These are phyloP conservation scores for Drosophila sechellia DNA, from an alignment of 1,140 invertebrate species.

Conservation along the genomic window DNA sequence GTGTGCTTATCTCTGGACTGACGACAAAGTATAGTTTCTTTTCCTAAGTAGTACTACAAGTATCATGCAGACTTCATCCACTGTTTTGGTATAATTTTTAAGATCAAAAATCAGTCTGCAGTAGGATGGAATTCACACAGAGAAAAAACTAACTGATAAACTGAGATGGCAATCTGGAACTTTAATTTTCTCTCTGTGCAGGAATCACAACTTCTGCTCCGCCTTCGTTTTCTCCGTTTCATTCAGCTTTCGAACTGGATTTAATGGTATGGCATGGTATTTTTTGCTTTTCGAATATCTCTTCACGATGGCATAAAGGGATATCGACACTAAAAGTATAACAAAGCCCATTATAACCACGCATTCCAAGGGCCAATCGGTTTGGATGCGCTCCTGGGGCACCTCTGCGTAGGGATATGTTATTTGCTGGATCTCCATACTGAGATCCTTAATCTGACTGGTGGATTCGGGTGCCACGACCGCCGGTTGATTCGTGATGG, in stretches of 20 bases:
- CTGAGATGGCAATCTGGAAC: constrained; percentile 25
- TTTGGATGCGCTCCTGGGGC: not conserved
- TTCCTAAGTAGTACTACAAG: constrained; percentile 22
- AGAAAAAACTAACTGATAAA: constrained; percentile 15
- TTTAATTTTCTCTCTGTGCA: constrained; percentile 20
- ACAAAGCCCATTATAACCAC: not conserved
- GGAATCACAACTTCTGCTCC: constrained; percentile 28
- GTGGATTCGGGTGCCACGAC: not conserved
- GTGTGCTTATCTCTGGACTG: constrained; percentile 7
- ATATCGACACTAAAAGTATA: too few species aligned
- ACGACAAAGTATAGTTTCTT: constrained; percentile 16
- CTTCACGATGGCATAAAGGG: too few species aligned
- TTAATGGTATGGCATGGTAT: constrained; percentile 9
- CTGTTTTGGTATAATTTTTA: constrained; percentile 41
- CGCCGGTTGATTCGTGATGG: not conserved
- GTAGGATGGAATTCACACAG: constrained; percentile 26
- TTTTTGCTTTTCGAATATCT: not conserved
- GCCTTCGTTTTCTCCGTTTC: constrained; percentile 9
- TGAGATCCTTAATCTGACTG: constrained; percentile 4
- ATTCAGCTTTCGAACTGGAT: constrained; percentile 5
- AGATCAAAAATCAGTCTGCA: constrained; percentile 49
- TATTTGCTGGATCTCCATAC: not conserved
- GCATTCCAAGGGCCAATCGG: not conserved
- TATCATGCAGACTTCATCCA: constrained; percentile 36
- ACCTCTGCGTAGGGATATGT: not conserved